Conservation (phyloP, 2,113 vertebrate genomes). For the Podarcis raffonei region DNA sequence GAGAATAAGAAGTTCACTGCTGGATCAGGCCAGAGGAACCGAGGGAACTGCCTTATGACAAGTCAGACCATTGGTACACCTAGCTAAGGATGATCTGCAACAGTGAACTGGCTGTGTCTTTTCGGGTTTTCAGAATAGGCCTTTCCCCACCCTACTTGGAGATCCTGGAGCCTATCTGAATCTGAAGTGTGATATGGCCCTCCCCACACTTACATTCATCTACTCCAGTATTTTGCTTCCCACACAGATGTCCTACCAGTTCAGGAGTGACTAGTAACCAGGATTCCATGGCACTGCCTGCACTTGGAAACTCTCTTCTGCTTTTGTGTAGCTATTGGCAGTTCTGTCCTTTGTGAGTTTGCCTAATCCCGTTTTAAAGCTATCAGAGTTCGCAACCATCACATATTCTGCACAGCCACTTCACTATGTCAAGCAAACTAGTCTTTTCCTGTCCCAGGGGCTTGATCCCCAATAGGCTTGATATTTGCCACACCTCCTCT, state of each 20-base stretch:
- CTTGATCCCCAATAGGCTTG: not conserved
- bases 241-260: too few species aligned
- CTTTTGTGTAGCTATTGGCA: not conserved
- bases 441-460: not conserved
- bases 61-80: not conserved
- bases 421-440: not conserved
- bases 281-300: not conserved
- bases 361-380: not conserved
- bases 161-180: not conserved
- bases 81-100: not conserved
- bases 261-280: too few species aligned
- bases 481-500: not conserved
- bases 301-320: not conserved
- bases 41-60: not conserved
- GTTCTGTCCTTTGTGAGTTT: not conserved
- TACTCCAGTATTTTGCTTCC: too few species aligned
- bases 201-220: too few species aligned
- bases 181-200: too few species aligned
- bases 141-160: not conserved
- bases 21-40: not conserved
- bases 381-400: not conserved
- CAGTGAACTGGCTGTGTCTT: not conserved
- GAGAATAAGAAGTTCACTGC: not conserved
- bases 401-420: not conserved
- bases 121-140: not conserved